A percentile compares a stretch with the other conserved stretches of the same genome.
Evolutionary conservation across 2,113 vertebrate species (phyloP).

Genomic region (Dolichallabes microphthalmus): DNA sequence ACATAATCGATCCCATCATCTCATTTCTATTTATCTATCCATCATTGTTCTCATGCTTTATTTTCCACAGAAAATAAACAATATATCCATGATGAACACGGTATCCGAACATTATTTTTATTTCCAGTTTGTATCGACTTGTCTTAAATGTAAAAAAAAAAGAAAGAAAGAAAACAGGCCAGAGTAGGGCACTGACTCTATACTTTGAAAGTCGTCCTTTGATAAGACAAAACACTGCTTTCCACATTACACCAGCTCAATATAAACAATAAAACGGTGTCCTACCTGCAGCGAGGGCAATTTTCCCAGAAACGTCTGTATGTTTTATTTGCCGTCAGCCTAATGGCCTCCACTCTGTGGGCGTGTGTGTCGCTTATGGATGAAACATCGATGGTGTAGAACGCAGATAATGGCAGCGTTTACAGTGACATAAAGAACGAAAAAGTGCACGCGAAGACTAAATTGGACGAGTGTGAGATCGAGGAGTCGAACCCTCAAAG

Average conservation of each 20-base stretch:
- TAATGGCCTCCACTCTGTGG: conserved; percentile 37
- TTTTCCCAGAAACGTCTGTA: conserved; percentile 33
- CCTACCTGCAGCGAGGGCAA: conserved; percentile 31
- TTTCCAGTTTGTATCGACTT: not conserved
- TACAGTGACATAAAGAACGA: conserved; percentile 45
- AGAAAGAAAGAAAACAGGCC: not conserved
- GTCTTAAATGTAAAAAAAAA: not conserved
- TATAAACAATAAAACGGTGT: conserved; percentile 39
- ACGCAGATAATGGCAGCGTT: conserved; percentile 48
- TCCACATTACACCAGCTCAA: conserved; percentile 27
- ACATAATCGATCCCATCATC: too few species aligned
- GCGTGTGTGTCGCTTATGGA: conserved; percentile 28
- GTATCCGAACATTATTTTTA: not conserved
- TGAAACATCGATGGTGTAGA: conserved; percentile 39
- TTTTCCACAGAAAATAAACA: not conserved
- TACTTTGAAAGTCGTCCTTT: conserved; percentile 15
- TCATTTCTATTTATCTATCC: not conserved
- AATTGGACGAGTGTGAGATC: conserved; percentile 56
- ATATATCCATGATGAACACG: not conserved
- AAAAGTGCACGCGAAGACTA: conserved; percentile 26
- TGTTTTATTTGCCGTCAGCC: conserved; percentile 35
- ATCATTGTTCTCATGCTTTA: not conserved
- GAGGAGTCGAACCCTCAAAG: conserved; percentile 36
- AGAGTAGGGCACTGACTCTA: not conserved
- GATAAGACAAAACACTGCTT: conserved; percentile 33